These are phyloP conservation scores for Cotesia chilonis DNA, from an alignment of 1,140 invertebrate genomes.

Conservation along the genomic window DNA sequence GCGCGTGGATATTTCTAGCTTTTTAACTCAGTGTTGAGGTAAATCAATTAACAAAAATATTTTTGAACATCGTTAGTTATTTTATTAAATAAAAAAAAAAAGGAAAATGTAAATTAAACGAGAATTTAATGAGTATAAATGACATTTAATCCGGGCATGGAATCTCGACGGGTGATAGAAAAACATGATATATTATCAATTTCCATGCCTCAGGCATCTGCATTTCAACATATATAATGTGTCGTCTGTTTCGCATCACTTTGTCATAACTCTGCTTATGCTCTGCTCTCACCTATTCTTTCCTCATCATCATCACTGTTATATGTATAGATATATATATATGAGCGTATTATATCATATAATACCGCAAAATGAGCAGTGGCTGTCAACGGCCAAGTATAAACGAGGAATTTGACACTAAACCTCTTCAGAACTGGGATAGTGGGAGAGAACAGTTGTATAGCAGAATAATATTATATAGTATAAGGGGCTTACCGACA, in stretches of 20 bases:
- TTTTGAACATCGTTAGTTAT: no score
- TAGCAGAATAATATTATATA: background rate
- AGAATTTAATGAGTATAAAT: conserved; percentile 18
- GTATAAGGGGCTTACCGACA: background rate
- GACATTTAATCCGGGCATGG: conserved; percentile 7
- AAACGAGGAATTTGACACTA: no score
- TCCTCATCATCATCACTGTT: no score
- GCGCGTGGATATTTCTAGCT: no score
- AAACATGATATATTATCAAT: conserved; percentile 29
- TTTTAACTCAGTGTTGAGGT: no score
- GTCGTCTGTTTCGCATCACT: conserved; percentile 20
- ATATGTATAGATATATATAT: no score
- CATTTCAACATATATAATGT: conserved; percentile 7
- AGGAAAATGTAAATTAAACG: background rate
- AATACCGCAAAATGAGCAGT: no score
- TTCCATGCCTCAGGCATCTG: conserved; percentile 21
- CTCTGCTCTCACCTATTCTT: no score
- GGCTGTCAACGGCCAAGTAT: no score
- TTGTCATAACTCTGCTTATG: background rate
- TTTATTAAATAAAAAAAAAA: background rate
- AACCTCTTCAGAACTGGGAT: no score
- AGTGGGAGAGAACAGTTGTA: background rate
- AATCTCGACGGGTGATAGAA: conserved; percentile 8
- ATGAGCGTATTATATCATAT: no score
- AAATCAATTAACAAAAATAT: no score